Conservation (phyloP, 1,140 invertebrate species). For the Ruditapes philippinarum region DNA sequence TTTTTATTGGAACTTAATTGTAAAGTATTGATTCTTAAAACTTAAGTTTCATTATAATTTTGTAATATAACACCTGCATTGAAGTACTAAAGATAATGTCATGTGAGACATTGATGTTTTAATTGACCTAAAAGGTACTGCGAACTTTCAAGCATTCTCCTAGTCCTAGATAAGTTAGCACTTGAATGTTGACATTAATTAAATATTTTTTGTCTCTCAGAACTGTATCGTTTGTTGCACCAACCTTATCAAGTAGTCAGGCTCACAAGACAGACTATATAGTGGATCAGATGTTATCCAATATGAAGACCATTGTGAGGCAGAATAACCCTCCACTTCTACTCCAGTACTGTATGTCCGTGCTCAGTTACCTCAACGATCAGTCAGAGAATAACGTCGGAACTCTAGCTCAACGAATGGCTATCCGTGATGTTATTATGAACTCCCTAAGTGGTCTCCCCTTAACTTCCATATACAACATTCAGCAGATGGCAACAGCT, state of each 20-base stretch:
- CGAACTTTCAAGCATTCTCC: too few relatives aligned
- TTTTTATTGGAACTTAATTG: too few relatives aligned
- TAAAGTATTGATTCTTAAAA: too few relatives aligned
- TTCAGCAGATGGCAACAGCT: conserved; percentile 76
- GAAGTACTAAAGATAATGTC: too few relatives aligned
- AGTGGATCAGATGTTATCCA: conserved; percentile 57
- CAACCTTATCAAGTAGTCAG: background rate
- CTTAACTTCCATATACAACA: conserved; percentile 66
- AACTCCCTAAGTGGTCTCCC: conserved; percentile 68
- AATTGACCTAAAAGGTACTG: too few relatives aligned
- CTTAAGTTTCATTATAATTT: too few relatives aligned
- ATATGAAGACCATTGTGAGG: conserved; percentile 70
- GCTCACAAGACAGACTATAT: conserved; percentile 71
- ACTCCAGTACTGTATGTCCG: conserved; percentile 78
- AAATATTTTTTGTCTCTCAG: too few relatives aligned
- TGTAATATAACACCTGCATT: too few relatives aligned
- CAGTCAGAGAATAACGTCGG: conserved; percentile 68
- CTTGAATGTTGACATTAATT: too few relatives aligned
- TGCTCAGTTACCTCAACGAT: conserved; percentile 77
- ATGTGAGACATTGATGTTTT: too few relatives aligned
- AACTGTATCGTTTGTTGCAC: conserved; percentile 3
- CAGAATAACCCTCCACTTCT: conserved; percentile 75
- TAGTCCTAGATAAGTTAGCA: too few relatives aligned
- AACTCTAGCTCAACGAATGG: conserved; percentile 33
- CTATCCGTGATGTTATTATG: conserved; percentile 75